These are phyloP conservation scores for Henicopernis longicauda DNA, from an alignment of 2,113 vertebrate genomes.

Conservation along the genomic window DNA sequence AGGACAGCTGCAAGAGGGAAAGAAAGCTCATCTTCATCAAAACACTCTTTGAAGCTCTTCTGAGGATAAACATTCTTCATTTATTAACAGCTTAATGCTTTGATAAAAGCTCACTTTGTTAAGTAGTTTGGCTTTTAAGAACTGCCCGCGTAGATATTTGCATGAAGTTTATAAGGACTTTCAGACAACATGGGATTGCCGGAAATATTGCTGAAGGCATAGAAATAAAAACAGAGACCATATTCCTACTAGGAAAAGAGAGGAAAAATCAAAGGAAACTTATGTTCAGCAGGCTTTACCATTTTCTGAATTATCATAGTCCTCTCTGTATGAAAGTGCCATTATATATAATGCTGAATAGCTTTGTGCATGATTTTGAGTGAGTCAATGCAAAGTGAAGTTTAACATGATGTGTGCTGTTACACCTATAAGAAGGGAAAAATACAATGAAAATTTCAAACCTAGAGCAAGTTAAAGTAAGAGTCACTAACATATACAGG, in stretches of 20 bases:
- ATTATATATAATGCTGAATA: neutral
- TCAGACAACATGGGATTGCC: neutral
- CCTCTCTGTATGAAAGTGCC: neutral
- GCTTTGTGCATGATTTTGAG: neutral
- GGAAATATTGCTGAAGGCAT: constrained; percentile 22
- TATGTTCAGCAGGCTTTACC: neutral
- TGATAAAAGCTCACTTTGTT: constrained; percentile 69
- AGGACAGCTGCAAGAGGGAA: constrained; percentile 58
- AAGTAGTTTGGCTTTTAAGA: constrained; percentile 39
- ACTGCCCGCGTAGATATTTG: constrained; percentile 17
- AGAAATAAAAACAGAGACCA: constrained; percentile 6
- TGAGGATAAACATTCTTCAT: constrained; percentile 62
- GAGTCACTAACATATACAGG: rapidly evolving
- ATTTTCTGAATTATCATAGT: neutral
- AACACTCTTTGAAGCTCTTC: constrained; percentile 66
- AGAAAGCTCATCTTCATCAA: constrained; percentile 63
- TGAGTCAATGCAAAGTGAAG: neutral
- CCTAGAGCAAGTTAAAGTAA: neutral
- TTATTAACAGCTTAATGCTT: constrained; percentile 65
- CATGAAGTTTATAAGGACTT: constrained; percentile 13
- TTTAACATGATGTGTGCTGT: rapidly evolving
- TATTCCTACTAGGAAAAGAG: neutral
- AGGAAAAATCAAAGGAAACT: constrained; percentile 24
- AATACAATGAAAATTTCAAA: neutral
- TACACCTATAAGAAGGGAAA: neutral